Percentiles rank a stretch among this genome's conserved stretches.
These are phyloP conservation scores for Cephalotes varians DNA, from an alignment of 2,888 invertebrate genomes.

Conservation along the genomic window DNA sequence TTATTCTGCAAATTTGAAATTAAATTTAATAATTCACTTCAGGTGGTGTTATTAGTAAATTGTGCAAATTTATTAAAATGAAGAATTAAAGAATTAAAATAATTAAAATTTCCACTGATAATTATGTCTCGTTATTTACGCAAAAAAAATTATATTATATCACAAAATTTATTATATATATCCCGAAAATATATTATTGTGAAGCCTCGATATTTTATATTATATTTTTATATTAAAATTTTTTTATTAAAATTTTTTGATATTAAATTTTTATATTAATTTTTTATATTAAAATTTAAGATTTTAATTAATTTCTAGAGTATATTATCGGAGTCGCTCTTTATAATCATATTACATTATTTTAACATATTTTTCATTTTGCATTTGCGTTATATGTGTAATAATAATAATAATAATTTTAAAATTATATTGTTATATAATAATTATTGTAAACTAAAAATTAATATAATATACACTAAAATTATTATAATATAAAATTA, in stretches of 20 bases:
- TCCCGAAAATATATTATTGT: not conserved
- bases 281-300: not conserved
- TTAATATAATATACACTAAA: no score
- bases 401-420: no score
- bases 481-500: no score
- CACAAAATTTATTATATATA: not conserved
- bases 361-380: constrained; percentile 14
- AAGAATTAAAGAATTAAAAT: not conserved
- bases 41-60: not conserved
- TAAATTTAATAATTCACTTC: not conserved
- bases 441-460: no score
- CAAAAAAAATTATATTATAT: not conserved
- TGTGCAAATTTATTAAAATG: not conserved
- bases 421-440: no score
- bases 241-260: no score
- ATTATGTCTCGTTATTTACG: not conserved
- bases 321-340: not conserved
- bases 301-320: not conserved
- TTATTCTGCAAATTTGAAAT: not conserved
- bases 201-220: not conserved
- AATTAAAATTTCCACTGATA: not conserved
- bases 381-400: constrained; percentile 16
- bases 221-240: not conserved
- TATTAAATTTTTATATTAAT: no score
- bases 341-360: not conserved